Percentiles rank a stretch among this genome's conserved stretches.
Evolutionary conservation across 2,888 invertebrate genomes (phyloP).

Genomic region (Agrochola lota): DNA sequence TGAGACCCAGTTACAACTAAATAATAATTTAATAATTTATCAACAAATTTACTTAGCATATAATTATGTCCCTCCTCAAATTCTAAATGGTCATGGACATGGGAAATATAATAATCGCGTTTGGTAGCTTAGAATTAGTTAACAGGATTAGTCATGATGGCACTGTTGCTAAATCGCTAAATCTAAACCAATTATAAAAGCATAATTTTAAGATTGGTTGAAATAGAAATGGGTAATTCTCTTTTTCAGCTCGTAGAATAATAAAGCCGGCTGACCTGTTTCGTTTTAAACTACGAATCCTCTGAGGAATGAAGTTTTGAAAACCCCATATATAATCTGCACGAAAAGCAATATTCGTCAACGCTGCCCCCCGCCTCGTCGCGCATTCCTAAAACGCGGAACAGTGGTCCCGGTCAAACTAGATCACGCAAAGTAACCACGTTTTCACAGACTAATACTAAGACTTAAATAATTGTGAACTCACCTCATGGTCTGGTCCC

Average conservation of each 20-base stretch:
- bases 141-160: neutral
- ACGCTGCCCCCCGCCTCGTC: too few species aligned
- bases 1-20: neutral
- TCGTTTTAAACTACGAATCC: neutral
- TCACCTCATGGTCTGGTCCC: conserved; percentile 98
- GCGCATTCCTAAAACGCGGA: too few species aligned
- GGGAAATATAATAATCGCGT: neutral
- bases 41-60: neutral
- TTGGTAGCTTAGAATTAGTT: neutral
- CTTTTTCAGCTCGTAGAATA: neutral
- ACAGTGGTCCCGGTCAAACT: too few species aligned
- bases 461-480: conserved; percentile 67
- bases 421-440: neutral
- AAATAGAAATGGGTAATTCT: neutral
- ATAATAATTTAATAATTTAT: neutral
- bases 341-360: neutral
- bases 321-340: neutral
- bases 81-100: neutral
- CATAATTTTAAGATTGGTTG: neutral
- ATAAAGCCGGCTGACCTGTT: neutral
- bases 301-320: too few species aligned
- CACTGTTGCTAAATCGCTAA: neutral
- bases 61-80: neutral
- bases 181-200: neutral
- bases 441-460: neutral